Evolutionary conservation across 2,888 invertebrate genomes (phyloP).

Genomic region (Agrotis exclamationis): DNA sequence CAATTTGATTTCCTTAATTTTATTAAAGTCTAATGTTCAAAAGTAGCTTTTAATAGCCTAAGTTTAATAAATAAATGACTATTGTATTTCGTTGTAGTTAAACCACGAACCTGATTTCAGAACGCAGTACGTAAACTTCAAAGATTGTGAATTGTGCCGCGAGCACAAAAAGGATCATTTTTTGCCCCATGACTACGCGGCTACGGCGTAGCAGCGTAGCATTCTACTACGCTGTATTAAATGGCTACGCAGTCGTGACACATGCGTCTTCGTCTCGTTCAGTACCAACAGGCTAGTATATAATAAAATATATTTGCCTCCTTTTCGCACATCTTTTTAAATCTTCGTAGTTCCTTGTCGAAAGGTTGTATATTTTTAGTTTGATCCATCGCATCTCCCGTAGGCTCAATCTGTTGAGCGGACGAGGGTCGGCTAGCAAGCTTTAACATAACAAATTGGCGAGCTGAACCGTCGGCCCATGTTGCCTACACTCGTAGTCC

Average conservation of each 20-base stretch:
- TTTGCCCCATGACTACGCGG: not conserved
- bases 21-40: too few species aligned
- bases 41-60: too few species aligned
- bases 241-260: not conserved
- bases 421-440: conserved; percentile 77
- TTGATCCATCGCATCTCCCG: conserved; percentile 80
- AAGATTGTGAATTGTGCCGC: not conserved
- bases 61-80: too few species aligned
- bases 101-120: too few species aligned
- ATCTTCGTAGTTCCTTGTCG: conserved; percentile 34
- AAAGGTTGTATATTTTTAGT: conserved; percentile 75
- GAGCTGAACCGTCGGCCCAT: conserved; percentile 79
- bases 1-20: too few species aligned
- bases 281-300: too few species aligned
- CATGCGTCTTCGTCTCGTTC: not conserved
- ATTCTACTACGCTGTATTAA: not conserved
- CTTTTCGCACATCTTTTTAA: not conserved
- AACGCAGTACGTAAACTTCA: not conserved
- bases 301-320: too few species aligned
- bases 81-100: too few species aligned
- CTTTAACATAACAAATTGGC: conserved; percentile 85
- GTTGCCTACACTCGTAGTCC: conserved; percentile 55
- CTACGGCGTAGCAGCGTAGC: conserved; percentile 1
- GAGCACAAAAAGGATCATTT: not conserved
- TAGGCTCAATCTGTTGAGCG: conserved; percentile 80